These are phyloP conservation scores for Rhynchomys soricoides DNA, from an alignment of 2,113 vertebrate genomes.

Conservation along the genomic window DNA sequence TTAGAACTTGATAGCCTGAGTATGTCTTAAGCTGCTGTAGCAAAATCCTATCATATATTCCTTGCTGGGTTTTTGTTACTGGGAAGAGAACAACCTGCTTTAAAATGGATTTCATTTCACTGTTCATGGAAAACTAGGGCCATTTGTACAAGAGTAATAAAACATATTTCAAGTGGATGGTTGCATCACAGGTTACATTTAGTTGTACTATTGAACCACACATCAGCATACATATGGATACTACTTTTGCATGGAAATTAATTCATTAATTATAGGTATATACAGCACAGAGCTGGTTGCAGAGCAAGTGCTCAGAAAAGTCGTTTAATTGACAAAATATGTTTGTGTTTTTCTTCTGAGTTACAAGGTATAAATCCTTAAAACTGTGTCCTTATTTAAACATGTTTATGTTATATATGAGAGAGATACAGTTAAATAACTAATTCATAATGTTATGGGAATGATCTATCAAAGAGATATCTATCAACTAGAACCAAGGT, in stretches of 20 bases:
- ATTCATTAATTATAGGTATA: background rate
- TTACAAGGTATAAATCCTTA: conserved; percentile 33
- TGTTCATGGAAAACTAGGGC: background rate
- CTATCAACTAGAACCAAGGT: background rate
- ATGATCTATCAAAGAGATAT: background rate
- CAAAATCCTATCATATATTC: background rate
- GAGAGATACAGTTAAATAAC: background rate
- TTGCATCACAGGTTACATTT: background rate
- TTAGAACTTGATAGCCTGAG: background rate
- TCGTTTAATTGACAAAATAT: background rate
- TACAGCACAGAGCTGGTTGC: background rate
- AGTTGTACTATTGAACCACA: background rate
- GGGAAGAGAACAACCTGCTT: background rate
- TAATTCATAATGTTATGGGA: background rate
- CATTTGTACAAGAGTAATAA: background rate
- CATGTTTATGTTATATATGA: background rate
- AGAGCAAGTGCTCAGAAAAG: background rate
- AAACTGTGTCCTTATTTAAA: background rate
- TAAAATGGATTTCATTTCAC: background rate
- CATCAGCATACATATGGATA: background rate
- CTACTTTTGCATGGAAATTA: background rate
- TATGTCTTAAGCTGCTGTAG: background rate
- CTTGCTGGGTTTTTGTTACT: background rate
- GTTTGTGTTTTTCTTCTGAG: background rate
- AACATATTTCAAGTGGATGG: background rate